Conservation (phyloP, 2,113 vertebrate species). For the Pteruthius melanotis region DNA sequence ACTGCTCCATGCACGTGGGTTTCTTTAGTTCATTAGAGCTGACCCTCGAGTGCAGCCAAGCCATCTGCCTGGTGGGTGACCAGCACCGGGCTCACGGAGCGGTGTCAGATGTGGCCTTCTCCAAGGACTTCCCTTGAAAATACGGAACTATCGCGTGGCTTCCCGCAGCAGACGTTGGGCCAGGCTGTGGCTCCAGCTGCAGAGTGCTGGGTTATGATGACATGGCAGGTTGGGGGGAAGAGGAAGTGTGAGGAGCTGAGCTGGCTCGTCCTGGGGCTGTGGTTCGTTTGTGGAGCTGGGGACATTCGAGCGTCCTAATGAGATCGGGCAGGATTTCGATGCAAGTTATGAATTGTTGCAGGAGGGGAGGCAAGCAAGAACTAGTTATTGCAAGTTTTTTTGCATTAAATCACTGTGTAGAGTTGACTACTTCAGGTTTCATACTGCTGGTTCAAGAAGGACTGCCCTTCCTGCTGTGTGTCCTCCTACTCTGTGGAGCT, state of each 20-base stretch:
- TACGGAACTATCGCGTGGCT: neutral
- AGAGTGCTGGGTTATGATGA: conserved; percentile 25
- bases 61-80: neutral
- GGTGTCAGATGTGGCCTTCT: accelerated
- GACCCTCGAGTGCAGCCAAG: neutral
- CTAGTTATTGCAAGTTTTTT: neutral
- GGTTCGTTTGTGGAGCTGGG: neutral
- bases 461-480: neutral
- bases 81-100: neutral
- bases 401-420: accelerated
- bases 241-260: conserved; percentile 37
- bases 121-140: neutral
- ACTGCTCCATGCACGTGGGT: neutral
- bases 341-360: neutral
- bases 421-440: neutral
- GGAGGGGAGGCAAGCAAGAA: neutral
- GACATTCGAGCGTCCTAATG: neutral
- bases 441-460: accelerated
- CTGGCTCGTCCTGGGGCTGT: neutral
- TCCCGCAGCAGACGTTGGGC: neutral
- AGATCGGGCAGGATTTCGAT: neutral
- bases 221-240: conserved; percentile 8
- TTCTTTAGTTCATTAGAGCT: conserved; percentile 2
- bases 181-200: neutral
- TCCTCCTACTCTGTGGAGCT: neutral